Base-by-base conservation (phyloP, 2,797 vertebrate species). In the Acipenser ruthenus region DNA sequence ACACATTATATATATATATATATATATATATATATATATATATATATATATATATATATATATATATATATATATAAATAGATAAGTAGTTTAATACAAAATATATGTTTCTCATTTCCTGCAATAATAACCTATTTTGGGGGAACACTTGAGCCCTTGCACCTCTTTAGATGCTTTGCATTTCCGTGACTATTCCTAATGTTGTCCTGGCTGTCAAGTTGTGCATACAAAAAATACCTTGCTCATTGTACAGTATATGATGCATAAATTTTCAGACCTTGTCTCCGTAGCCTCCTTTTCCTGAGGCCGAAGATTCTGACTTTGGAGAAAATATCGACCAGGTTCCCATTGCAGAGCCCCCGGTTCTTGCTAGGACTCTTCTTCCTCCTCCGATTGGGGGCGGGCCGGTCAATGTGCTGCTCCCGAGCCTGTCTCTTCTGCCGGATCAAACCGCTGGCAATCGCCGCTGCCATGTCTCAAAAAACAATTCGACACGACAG, bases 301-400 rank as follows among this genome's bases (percentile, higher is more conserved):
- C 93, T 97, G 90, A 98, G 94, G 80, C 96, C 96, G 88, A 99
- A 99, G 91, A 99, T 99, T 89, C 95, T 94, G 88, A 99, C 96
- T 95, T 98, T 98, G 76, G 96, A 97, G 91, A 99, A 99, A 86
- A 99, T 99, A 84, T 99, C 96, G 87, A 99, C 96, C 88, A 99
- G 92, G 88, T 94, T 98, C 70, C 95, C 93, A 79, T 96, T 99
- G 91, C 96, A 97, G 67, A 97, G 93, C 80, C 95, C 95, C 84
- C 95, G 93, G 82, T 93, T 98, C 90, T 95, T 97, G 88, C 89
- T 98, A 79, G 95, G 96, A 89, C 95, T 98, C 86, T 93, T 90
- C 80, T 85, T 97, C 81, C 95, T 93, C 88, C 95, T 92, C 82
- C 93, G 90, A 79, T 91, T 90, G 78, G 93, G 93, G 51, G 91